A percentile compares a stretch with the other conserved stretches of the same genome.
Conservation (phyloP, 2,888 invertebrate species). For the Harmothoe impar region DNA sequence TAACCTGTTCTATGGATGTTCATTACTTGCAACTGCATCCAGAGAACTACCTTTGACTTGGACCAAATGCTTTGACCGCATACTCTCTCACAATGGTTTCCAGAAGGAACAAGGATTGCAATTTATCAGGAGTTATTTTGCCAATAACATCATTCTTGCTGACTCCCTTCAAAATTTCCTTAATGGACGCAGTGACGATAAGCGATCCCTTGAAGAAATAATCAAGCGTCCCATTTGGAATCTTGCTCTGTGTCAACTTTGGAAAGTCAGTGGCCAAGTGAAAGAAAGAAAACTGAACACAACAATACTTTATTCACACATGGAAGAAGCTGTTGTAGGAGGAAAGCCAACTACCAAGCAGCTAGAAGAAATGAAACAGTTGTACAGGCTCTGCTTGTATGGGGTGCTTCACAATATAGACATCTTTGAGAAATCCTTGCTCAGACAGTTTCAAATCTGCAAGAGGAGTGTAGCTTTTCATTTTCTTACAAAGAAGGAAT, state of each 20-base stretch:
- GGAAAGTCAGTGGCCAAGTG: background rate
- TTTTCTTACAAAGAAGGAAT: slow-evolving; percentile 6
- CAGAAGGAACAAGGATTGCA: slow-evolving; percentile 11
- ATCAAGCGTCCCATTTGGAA: slow-evolving; percentile 32
- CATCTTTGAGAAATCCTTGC: background rate
- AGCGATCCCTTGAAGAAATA: slow-evolving; percentile 4
- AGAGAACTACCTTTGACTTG: background rate
- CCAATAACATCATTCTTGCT: background rate
- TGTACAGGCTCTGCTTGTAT: slow-evolving; percentile 32
- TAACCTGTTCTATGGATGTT: slow-evolving; percentile 22
- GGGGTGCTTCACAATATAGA: slow-evolving; percentile 7
- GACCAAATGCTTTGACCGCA: background rate
- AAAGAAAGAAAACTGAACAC: background rate
- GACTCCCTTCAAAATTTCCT: slow-evolving; percentile 16
- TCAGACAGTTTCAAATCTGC: background rate
- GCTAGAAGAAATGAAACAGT: slow-evolving; percentile 30
- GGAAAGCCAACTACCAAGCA: background rate
- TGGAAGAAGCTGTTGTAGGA: slow-evolving; percentile 34
- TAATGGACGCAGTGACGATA: background rate
- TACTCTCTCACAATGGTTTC: background rate
- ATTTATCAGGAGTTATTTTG: background rate
- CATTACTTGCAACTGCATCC: slow-evolving; percentile 5
- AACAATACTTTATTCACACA: slow-evolving; percentile 22
- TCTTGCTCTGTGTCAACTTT: slow-evolving; percentile 28
- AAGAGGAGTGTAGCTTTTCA: slow-evolving; percentile 25